Evolutionary conservation across 2,888 invertebrate species (phyloP).

Genomic region (Endomychus coccineus): DNA sequence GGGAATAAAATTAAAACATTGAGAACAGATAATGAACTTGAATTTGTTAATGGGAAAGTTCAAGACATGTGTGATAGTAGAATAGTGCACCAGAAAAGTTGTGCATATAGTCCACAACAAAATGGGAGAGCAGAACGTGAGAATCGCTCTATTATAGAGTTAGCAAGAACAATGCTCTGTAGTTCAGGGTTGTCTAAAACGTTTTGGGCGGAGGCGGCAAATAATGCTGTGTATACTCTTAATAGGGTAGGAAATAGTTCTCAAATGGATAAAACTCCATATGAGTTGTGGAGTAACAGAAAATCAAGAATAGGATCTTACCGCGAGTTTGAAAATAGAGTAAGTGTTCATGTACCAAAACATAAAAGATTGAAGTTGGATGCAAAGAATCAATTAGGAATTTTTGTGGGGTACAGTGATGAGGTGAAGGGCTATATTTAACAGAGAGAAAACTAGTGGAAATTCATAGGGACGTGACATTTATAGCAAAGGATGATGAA

Average conservation of each 20-base stretch:
- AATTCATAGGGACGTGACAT: slow-evolving; percentile 5
- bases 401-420: too few relatives aligned
- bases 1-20: slow-evolving; percentile 25
- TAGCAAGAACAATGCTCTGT: slow-evolving; percentile 28
- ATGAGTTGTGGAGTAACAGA: slow-evolving; percentile 33
- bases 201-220: slow-evolving; percentile 34
- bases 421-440: too few relatives aligned
- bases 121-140: slow-evolving; percentile 36
- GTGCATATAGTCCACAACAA: slow-evolving; percentile 32
- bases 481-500: slow-evolving; percentile 3
- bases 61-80: slow-evolving; percentile 18
- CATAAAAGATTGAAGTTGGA: too few relatives aligned
- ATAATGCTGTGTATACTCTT: slow-evolving; percentile 21
- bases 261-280: slow-evolving; percentile 26
- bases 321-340: too few relatives aligned
- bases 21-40: slow-evolving; percentile 29
- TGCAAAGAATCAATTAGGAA: too few relatives aligned
- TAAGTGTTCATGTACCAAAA: too few relatives aligned
- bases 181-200: slow-evolving; percentile 5
- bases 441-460: background rate
- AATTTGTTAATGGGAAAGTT: slow-evolving; percentile 28
- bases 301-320: slow-evolving; percentile 31
- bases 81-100: too few relatives aligned
- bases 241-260: slow-evolving; percentile 22
- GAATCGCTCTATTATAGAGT: slow-evolving; percentile 34